These are phyloP conservation scores for Peromyscus polionotus DNA, from an alignment of 2,113 vertebrate genomes.

Conservation along the genomic window DNA sequence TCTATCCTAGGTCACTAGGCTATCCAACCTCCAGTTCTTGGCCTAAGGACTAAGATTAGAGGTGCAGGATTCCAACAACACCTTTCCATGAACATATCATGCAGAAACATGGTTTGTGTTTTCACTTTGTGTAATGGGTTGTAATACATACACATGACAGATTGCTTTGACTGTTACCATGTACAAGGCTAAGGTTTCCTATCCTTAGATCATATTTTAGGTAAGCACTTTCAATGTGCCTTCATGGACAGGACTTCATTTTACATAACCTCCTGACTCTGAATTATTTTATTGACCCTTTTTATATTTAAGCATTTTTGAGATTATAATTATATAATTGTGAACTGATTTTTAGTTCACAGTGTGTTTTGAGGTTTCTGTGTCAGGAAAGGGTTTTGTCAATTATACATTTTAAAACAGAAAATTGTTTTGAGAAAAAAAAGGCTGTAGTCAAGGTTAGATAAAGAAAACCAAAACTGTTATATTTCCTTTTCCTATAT, in stretches of 20 bases:
- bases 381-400: constrained; percentile 33
- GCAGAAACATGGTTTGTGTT: constrained; percentile 60
- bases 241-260: constrained; percentile 40
- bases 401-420: constrained; percentile 45
- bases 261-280: neutral
- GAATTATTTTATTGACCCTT: constrained; percentile 43
- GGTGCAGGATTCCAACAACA: neutral
- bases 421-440: constrained; percentile 27
- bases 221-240: constrained; percentile 43
- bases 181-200: constrained; percentile 41
- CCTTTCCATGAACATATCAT: constrained; percentile 40
- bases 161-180: constrained; percentile 65
- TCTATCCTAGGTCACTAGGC: neutral
- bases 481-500: neutral
- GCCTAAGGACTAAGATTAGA: constrained; percentile 29
- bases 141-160: constrained; percentile 57
- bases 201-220: constrained; percentile 44
- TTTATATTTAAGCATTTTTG: neutral
- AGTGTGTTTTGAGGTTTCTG: constrained; percentile 52
- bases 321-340: neutral
- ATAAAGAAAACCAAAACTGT: constrained; percentile 26
- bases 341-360: constrained; percentile 60
- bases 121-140: constrained; percentile 54
- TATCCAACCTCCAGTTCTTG: neutral
- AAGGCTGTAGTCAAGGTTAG: constrained; percentile 27